A percentile compares a stretch with the other conserved stretches of the same genome.
Evolutionary conservation across 1,140 invertebrate species (phyloP).

Genomic region (Oncopodura yosiiana): DNA sequence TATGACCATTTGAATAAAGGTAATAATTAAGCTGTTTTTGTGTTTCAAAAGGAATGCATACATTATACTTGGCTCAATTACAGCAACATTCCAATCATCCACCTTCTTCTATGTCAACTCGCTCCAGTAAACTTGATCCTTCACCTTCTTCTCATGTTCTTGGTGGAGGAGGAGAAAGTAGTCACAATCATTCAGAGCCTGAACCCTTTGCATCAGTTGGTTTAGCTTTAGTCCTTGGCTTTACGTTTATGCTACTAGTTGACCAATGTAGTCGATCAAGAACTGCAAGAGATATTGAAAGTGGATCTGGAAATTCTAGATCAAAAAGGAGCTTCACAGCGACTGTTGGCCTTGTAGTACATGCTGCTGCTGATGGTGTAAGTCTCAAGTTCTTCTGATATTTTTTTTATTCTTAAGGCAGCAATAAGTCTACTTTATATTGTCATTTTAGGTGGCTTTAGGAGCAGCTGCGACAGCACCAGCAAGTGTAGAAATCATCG

Average conservation of each 20-base stretch:
- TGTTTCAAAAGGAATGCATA: constrained; percentile 87
- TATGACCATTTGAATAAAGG: too few relatives aligned
- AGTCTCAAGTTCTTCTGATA: background rate
- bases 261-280: constrained; percentile 58
- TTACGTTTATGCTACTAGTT: constrained; percentile 94
- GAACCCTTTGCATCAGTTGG: constrained; percentile 58
- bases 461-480: constrained; percentile 91
- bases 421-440: too few relatives aligned
- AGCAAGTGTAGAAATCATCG: constrained; percentile 91
- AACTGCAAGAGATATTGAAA: constrained; percentile 42
- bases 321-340: constrained; percentile 71
- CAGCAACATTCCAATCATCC: too few relatives aligned
- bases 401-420: background rate
- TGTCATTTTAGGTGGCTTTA: too few relatives aligned
- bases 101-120: too few relatives aligned
- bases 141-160: background rate
- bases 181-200: constrained; percentile 1
- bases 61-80: constrained; percentile 50
- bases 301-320: constrained; percentile 48
- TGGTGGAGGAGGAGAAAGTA: background rate
- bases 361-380: constrained; percentile 72
- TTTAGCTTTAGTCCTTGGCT: constrained; percentile 68
- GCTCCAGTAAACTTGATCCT: background rate
- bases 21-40: too few relatives aligned
- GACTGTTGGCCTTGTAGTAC: constrained; percentile 90